Base-by-base conservation (phyloP, 2,888 invertebrate genomes). In the Chaetoderma sp. region DNA sequence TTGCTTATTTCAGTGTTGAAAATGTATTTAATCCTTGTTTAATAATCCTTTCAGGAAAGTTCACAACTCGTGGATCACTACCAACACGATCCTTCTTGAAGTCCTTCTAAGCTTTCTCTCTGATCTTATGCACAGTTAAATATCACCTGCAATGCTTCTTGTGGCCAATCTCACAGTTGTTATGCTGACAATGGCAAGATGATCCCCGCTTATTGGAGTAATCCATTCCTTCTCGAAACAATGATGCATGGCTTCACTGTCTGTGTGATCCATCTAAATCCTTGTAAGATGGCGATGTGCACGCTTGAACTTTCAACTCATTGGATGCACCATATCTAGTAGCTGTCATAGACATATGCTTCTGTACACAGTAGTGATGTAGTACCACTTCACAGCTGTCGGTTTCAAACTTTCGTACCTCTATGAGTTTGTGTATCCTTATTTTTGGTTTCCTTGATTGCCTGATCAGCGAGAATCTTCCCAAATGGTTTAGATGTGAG, bases 21-120 rank as follows among this genome's bases (percentile, higher is more conserved):
- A 67, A 67, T 54, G 54, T 67, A 50, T 70, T 70, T n/a, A n/a
- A n/a, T n/a, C n/a, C n/a, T n/a, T n/a, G n/a, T n/a, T n/a, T n/a
- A n/a, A n/a, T n/a, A n/a, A 71, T 55, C 45, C 58, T 49, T 21
- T 67, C 67, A 67, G 67, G 60, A 50, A 71, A 71, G 33, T 63
- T 47, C 61, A 47, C 47, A 25, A 23, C 33, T 45, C 52, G 56
- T 50, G 56, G 59, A 49, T 65, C 30, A 10, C 32, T 54, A 27
- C 65, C 64, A 39, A 70, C 61, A 23, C 61, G 39, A 32, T 65
- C 61, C 25, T 55, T 49, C 56, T 60, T 70, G 62, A 70, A 70
- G n/a, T 39, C 61, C 44, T 52, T 42, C 47, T 69, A 69, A 42
- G 49, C 27, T 25, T 59, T n/a, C 47, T 58, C 44, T 13, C 68